Evolutionary conservation across 2,888 invertebrate genomes (phyloP).

Genomic region (Esperia sulphurella): DNA sequence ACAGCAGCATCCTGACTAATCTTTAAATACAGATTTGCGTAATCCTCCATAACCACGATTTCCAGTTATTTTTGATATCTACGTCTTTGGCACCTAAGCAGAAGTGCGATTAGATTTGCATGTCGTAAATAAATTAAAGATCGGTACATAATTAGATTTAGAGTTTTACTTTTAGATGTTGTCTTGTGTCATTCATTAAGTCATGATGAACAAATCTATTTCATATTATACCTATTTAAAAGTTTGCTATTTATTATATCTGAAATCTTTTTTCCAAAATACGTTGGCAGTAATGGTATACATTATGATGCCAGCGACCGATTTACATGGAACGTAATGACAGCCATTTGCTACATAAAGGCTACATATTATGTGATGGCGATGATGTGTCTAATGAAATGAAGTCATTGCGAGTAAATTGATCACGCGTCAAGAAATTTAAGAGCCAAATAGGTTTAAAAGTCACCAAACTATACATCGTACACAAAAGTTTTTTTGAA

Average conservation of each 20-base stretch:
- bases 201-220: too few relatives aligned
- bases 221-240: too few relatives aligned
- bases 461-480: too few relatives aligned
- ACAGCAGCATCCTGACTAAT: conserved; percentile 7
- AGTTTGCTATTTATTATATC: background rate
- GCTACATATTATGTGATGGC: background rate
- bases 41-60: conserved; percentile 42
- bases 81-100: conserved; percentile 59
- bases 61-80: conserved; percentile 63
- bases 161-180: background rate
- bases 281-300: background rate
- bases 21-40: conserved; percentile 47
- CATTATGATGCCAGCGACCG: background rate
- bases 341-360: background rate
- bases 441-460: too few relatives aligned
- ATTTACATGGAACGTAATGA: conserved; percentile 1
- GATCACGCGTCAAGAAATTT: background rate
- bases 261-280: background rate
- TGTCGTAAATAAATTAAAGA: conserved; percentile 29
- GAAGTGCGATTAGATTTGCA: conserved; percentile 33
- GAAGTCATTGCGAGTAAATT: background rate
- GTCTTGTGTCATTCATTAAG: too few relatives aligned
- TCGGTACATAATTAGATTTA: background rate
- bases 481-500: too few relatives aligned
- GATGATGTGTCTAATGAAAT: background rate